Evolutionary conservation across 2,797 vertebrate species (phyloP).

Genomic region (Argentina silus): DNA sequence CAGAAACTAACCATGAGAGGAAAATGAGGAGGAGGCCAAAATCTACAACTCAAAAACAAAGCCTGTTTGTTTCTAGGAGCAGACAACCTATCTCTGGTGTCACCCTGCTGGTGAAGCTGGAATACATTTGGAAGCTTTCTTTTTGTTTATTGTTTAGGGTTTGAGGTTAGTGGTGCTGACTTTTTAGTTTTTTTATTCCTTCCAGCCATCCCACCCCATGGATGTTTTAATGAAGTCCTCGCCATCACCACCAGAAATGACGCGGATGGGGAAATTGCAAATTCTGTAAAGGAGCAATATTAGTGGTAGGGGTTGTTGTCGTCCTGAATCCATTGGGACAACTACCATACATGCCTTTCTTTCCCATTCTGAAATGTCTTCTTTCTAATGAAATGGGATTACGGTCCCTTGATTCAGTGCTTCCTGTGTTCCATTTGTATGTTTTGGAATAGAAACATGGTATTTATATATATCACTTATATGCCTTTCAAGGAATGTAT

Average conservation of each 20-base stretch:
- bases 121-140: slow-evolving; percentile 35
- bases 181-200: not conserved
- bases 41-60: slow-evolving; percentile 27
- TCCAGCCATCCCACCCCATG: slow-evolving; percentile 21
- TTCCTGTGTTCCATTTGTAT: slow-evolving; percentile 54
- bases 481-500: slow-evolving; percentile 56
- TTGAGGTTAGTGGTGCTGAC: slow-evolving; percentile 21
- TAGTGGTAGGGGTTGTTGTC: not conserved
- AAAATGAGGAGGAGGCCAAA: slow-evolving; percentile 14
- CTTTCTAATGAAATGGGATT: slow-evolving; percentile 27
- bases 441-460: slow-evolving; percentile 39
- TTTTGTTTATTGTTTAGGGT: slow-evolving; percentile 37
- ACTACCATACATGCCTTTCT: slow-evolving; percentile 48
- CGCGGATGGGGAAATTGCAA: not conserved
- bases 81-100: slow-evolving; percentile 25
- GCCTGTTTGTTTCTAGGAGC: slow-evolving; percentile 29
- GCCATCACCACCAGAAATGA: slow-evolving; percentile 19
- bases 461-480: slow-evolving; percentile 45
- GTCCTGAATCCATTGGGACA: slow-evolving; percentile 12
- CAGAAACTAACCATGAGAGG: slow-evolving; percentile 24
- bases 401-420: slow-evolving; percentile 45
- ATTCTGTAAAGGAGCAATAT: not conserved
- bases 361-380: slow-evolving; percentile 24
- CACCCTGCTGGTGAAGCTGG: slow-evolving; percentile 41
- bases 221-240: slow-evolving; percentile 3